Evolutionary conservation across 2,888 invertebrate genomes (phyloP).

Genomic region (Macropis europaea): DNA sequence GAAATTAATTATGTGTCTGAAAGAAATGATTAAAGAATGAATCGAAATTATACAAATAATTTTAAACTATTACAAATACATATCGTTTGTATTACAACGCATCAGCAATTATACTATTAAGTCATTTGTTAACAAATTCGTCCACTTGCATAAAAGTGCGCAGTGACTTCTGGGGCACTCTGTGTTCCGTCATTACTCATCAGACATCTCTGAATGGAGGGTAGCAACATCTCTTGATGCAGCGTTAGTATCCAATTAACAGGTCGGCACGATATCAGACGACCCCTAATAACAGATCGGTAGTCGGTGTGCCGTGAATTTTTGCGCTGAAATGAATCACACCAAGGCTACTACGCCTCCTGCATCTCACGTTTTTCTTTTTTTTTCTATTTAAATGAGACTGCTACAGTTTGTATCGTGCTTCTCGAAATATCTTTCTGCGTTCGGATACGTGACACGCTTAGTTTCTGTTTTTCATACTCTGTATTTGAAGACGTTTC

Average conservation of each 20-base stretch:
- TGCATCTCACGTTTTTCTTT: background rate
- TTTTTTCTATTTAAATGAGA: background rate
- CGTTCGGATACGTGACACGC: background rate
- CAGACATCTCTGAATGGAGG: background rate
- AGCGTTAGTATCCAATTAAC: slow-evolving; percentile 30
- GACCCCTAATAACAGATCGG: slow-evolving; percentile 1
- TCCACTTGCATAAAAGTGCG: too few species aligned
- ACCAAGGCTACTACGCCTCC: background rate
- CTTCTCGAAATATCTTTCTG: background rate
- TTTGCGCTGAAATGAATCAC: slow-evolving; percentile 27
- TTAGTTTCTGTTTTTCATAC: background rate
- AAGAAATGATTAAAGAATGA: too few species aligned
- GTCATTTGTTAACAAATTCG: too few species aligned
- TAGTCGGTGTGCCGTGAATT: slow-evolving; percentile 14
- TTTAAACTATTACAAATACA: too few species aligned
- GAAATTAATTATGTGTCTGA: too few species aligned
- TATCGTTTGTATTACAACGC: too few species aligned
- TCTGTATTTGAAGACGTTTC: background rate
- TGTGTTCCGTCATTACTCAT: background rate
- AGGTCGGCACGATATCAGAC: slow-evolving; percentile 5
- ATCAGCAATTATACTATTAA: too few species aligned
- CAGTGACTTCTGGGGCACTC: too few species aligned
- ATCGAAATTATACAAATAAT: too few species aligned
- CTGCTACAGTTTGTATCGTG: background rate
- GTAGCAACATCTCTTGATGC: slow-evolving; percentile 1